These are phyloP conservation scores for Onthophagus taurus DNA, from an alignment of 1,140 invertebrate genomes.

Conservation along the genomic window DNA sequence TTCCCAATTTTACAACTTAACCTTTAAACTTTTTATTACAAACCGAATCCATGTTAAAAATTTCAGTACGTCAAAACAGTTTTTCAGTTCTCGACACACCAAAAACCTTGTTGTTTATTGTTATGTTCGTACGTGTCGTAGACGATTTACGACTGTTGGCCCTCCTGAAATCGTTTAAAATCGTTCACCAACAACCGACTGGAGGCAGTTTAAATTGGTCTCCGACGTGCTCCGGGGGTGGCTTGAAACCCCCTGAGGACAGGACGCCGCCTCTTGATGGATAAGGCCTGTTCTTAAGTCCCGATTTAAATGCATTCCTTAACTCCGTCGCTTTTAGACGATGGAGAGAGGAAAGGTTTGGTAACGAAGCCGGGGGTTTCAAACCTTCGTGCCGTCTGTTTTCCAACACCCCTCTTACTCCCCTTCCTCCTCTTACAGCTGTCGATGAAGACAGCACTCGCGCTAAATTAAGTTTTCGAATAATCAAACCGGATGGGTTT, in stretches of 20 bases:
- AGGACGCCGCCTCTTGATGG: constrained; percentile 26
- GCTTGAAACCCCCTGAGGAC: constrained; percentile 21
- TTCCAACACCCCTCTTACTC: no score
- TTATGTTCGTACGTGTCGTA: background rate
- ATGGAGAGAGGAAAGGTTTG: constrained; percentile 10
- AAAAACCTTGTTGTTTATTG: constrained; percentile 7
- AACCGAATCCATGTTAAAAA: no score
- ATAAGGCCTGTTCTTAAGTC: constrained; percentile 27
- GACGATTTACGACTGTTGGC: background rate
- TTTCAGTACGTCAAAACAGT: no score
- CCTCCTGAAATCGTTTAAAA: constrained; percentile 4
- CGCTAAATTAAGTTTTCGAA: constrained; percentile 11
- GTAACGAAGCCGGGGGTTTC: no score
- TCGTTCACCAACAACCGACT: constrained; percentile 1
- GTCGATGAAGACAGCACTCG: constrained; percentile 9
- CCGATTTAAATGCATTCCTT: constrained; percentile 32
- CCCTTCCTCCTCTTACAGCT: no score
- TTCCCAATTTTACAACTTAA: no score
- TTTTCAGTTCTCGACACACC: no score
- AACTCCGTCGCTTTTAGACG: constrained; percentile 19
- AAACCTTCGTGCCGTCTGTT: no score
- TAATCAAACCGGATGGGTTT: no score
- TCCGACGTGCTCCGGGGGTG: constrained; percentile 21
- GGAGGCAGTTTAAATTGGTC: constrained; percentile 2
- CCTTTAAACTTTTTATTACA: no score